Evolutionary conservation across 2,113 vertebrate genomes (phyloP).

Genomic region (Prunella fulvescens): DNA sequence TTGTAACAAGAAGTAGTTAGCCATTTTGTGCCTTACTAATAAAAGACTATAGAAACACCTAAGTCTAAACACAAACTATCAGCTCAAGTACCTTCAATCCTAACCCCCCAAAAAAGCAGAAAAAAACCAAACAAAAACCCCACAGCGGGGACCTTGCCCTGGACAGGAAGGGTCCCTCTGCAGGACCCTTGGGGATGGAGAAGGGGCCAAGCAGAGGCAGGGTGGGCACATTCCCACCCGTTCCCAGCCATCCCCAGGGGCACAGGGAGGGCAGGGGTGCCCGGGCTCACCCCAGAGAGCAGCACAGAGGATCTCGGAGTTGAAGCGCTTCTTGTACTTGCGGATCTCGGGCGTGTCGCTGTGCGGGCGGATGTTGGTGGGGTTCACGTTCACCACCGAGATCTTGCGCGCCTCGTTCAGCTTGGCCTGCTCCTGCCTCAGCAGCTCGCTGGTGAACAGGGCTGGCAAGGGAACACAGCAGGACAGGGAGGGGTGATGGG

Average conservation of each 20-base stretch:
- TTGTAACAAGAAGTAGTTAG: too few relatives aligned
- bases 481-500: background rate
- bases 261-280: rapidly evolving
- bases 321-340: constrained; percentile 99
- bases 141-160: too few relatives aligned
- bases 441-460: constrained; percentile 89
- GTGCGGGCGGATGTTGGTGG: constrained; percentile 97
- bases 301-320: constrained; percentile 97
- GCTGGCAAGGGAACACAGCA: constrained; percentile 72
- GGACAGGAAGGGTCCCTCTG: background rate
- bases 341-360: constrained; percentile 98
- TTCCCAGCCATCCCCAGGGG: too few relatives aligned
- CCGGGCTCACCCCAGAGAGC: constrained; percentile 90
- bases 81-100: too few relatives aligned
- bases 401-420: constrained; percentile 98
- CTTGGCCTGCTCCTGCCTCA: constrained; percentile 94
- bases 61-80: too few relatives aligned
- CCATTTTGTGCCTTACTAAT: too few relatives aligned
- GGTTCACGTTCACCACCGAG: constrained; percentile 98
- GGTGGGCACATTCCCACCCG: background rate
- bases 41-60: too few relatives aligned
- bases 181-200: background rate
- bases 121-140: too few relatives aligned
- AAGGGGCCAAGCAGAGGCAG: background rate
- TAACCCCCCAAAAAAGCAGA: too few relatives aligned